These are phyloP conservation scores for Papilio gigon DNA, from an alignment of 2,888 invertebrate species.

Conservation along the genomic window DNA sequence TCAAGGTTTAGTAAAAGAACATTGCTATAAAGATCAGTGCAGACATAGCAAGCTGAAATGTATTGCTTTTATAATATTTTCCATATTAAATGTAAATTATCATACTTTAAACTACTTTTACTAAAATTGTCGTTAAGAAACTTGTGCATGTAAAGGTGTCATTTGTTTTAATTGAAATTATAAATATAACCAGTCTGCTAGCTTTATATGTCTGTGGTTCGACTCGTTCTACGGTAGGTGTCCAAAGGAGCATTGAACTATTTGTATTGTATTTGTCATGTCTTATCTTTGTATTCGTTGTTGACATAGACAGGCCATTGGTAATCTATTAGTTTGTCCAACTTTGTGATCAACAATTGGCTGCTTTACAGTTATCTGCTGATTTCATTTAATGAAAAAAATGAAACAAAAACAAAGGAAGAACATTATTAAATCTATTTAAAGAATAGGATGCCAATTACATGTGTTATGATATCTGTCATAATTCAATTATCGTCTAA, in stretches of 20 bases:
- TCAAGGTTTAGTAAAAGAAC: no score
- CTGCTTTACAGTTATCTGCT: neutral
- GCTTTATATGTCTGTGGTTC: conserved; percentile 17
- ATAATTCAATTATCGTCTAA: no score
- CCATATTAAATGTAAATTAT: no score
- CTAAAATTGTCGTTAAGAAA: no score
- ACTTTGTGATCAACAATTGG: conserved; percentile 5
- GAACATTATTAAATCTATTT: no score
- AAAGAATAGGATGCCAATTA: no score
- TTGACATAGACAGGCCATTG: conserved; percentile 16
- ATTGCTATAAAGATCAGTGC: no score
- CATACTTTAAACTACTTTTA: no score
- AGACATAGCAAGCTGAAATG: no score
- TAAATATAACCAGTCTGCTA: conserved; percentile 11
- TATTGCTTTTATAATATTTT: no score
- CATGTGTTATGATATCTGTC: neutral
- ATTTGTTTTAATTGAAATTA: neutral
- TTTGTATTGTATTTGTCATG: conserved; percentile 32
- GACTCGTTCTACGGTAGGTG: conserved; percentile 15
- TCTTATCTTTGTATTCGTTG: conserved; percentile 29
- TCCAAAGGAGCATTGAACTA: conserved; percentile 35
- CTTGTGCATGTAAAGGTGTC: no score
- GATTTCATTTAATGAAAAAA: neutral
- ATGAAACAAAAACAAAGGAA: neutral
- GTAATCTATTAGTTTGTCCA: conserved; percentile 5